Percentiles rank a stretch among this genome's conserved stretches.
Conservation (phyloP, 2,113 vertebrate genomes). For the Cyprinodon brontotheroides region DNA sequence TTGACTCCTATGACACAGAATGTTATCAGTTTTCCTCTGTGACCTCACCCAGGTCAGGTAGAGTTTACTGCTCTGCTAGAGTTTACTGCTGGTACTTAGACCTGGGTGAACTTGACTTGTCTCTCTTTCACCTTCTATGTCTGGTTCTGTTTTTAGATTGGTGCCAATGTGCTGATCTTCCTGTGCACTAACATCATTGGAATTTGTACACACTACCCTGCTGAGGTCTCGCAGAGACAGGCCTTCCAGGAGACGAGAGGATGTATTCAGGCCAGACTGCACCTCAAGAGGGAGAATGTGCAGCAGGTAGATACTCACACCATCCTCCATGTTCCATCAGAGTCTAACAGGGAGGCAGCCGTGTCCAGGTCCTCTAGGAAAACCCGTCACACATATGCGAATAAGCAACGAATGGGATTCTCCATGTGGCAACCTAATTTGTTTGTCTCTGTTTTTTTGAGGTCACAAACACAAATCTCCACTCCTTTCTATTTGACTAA, state of each 20-base stretch:
- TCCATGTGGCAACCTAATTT: slow-evolving; percentile 40
- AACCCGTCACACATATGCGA: slow-evolving; percentile 46
- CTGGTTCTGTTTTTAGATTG: slow-evolving; percentile 78
- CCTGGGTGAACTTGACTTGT: slow-evolving; percentile 24
- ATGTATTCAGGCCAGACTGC: slow-evolving; percentile 94
- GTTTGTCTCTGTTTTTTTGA: slow-evolving; percentile 57
- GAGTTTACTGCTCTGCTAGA: slow-evolving; percentile 43
- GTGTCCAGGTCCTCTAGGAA: not conserved
- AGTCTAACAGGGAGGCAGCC: slow-evolving; percentile 3
- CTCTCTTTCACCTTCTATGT: not conserved
- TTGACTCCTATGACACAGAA: slow-evolving; percentile 52
- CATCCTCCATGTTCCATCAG: slow-evolving; percentile 13
- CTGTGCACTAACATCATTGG: slow-evolving; percentile 95
- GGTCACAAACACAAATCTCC: slow-evolving; percentile 51
- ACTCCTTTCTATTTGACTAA: slow-evolving; percentile 57
- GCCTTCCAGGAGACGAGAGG: slow-evolving; percentile 96
- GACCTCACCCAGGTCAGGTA: slow-evolving; percentile 64
- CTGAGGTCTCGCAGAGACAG: slow-evolving; percentile 96
- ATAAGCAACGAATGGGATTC: slow-evolving; percentile 55
- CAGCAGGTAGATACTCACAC: slow-evolving; percentile 85
- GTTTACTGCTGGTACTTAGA: not conserved
- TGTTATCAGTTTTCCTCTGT: slow-evolving; percentile 56
- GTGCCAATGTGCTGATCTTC: slow-evolving; percentile 92
- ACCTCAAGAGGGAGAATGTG: slow-evolving; percentile 94
- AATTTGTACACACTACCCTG: slow-evolving; percentile 96